Evolutionary conservation across 2,888 invertebrate species (phyloP).

Genomic region (Agrochola litura): DNA sequence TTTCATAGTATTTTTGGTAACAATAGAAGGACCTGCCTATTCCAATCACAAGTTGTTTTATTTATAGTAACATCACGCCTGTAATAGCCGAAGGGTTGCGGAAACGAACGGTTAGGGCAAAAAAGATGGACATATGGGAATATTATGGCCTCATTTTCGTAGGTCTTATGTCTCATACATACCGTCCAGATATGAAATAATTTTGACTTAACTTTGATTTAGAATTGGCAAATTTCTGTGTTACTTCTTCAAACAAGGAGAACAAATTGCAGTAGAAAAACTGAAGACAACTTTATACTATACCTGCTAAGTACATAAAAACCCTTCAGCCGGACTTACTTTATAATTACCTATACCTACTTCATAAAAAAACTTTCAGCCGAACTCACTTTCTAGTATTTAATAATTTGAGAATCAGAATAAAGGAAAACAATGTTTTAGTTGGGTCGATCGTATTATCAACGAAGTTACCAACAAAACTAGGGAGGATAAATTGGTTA

Average conservation of each 20-base stretch:
- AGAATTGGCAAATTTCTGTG: not conserved
- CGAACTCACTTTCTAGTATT: not conserved
- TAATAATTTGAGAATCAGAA: not conserved
- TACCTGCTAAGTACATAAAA: not conserved
- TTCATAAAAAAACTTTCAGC: too few relatives aligned
- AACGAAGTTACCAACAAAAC: not conserved
- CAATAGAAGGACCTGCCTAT: too few relatives aligned
- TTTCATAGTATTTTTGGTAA: too few relatives aligned
- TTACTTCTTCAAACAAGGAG: not conserved
- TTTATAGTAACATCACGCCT: not conserved
- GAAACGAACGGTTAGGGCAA: not conserved
- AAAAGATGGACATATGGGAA: not conserved
- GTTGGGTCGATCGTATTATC: not conserved
- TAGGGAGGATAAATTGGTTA: slow-evolving; percentile 7
- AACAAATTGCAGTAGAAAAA: not conserved
- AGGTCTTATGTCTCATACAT: not conserved
- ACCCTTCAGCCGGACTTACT: not conserved
- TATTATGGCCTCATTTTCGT: not conserved
- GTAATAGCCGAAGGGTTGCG: not conserved
- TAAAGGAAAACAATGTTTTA: not conserved
- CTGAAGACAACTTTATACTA: not conserved
- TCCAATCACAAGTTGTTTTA: too few relatives aligned
- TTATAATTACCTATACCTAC: too few relatives aligned
- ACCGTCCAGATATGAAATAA: not conserved
- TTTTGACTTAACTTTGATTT: not conserved